Evolutionary conservation across 2,888 invertebrate species (phyloP).

Genomic region (Aspidiotus rigidus): DNA sequence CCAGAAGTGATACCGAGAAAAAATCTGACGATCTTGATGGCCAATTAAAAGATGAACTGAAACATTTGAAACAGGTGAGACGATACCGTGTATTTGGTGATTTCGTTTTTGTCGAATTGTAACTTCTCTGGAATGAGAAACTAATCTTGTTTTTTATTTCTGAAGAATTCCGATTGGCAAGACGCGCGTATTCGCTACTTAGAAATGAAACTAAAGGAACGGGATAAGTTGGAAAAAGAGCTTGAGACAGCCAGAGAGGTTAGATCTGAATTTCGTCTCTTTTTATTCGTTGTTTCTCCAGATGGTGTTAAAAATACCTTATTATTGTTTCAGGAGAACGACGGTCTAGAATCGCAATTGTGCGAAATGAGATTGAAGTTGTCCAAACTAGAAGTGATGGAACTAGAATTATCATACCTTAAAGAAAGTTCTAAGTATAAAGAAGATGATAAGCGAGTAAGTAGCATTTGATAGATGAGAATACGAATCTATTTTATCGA

Average conservation of each 20-base stretch:
- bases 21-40: background rate
- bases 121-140: background rate
- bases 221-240: constrained; percentile 8
- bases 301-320: too few relatives aligned
- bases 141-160: background rate
- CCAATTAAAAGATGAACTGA: background rate
- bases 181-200: background rate
- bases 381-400: background rate
- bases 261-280: too few relatives aligned
- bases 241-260: background rate
- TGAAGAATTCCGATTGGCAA: constrained; percentile 7
- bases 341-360: background rate
- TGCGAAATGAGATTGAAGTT: background rate
- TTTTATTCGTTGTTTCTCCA: too few relatives aligned
- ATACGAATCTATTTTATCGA: background rate
- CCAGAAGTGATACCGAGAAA: too few relatives aligned
- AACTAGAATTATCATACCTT: background rate
- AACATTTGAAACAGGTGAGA: background rate
- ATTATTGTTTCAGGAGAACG: background rate
- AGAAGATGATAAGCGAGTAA: constrained; percentile 8
- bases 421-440: background rate
- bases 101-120: background rate
- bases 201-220: constrained; percentile 26
- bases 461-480: background rate
- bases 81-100: background rate